These are phyloP conservation scores for Cladopsammia gracilis DNA, from an alignment of 64 coral and sea anemone genomes.

Conservation along the genomic window DNA sequence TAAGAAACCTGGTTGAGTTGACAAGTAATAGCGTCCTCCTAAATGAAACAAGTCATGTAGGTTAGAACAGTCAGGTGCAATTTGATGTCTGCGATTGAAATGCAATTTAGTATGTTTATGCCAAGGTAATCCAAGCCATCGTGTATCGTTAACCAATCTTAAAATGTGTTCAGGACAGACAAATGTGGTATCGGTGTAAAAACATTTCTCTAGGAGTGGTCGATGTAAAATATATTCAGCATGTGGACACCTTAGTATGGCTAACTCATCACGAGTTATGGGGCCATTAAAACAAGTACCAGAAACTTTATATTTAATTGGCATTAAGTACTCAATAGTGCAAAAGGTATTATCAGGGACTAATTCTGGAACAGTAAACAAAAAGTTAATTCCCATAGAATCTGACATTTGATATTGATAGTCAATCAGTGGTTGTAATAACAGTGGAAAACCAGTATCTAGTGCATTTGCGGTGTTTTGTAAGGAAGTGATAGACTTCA, in stretches of 20 bases:
- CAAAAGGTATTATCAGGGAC: background rate
- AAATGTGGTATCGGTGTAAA: background rate
- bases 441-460: too few species aligned
- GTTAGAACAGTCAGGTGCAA: background rate
- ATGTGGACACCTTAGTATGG: background rate
- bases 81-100: background rate
- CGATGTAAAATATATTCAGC: background rate
- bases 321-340: constrained; percentile 17
- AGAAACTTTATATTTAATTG: constrained; percentile 32
- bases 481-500: too few species aligned
- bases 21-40: background rate
- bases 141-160: background rate
- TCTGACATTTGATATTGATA: too few species aligned
- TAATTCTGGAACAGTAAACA: background rate
- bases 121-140: constrained; percentile 5
- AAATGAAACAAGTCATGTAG: background rate
- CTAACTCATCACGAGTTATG: constrained; percentile 10
- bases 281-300: constrained; percentile 5
- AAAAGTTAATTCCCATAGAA: background rate
- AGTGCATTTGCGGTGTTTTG: too few species aligned
- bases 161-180: background rate
- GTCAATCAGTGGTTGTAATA: too few species aligned
- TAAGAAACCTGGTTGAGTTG: background rate
- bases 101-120: background rate
- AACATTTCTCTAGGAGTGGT: background rate